phyloP scores from a whole-genome alignment of 2,113 vertebrate species.

The Psephotus haematonotus region DNA sequence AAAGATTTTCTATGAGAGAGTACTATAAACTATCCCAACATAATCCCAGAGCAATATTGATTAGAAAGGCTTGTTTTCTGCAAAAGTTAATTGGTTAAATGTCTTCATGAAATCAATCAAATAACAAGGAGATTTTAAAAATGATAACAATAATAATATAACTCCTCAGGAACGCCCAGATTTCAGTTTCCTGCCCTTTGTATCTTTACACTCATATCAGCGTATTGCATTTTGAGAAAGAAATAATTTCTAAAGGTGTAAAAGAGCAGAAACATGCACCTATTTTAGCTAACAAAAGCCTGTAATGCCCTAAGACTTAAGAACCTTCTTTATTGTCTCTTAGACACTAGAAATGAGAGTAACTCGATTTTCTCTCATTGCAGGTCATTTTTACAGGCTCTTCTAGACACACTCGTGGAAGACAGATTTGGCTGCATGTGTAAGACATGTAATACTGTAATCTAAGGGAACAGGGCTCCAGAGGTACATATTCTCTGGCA shows the following conservation, averaged over 20 bases:
- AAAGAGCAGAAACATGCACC: not conserved
- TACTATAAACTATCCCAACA: not conserved
- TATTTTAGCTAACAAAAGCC: not conserved
- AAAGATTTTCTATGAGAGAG: not conserved
- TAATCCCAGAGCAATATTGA: not conserved
- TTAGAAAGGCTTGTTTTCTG: not conserved
- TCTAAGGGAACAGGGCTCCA: not conserved
- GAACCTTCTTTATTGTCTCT: not conserved
- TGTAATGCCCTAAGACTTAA: not conserved
- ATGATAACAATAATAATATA: not conserved
- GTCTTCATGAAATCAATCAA: not conserved
- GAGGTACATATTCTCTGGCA: not conserved
- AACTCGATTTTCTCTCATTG: not conserved
- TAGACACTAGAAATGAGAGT: not conserved
- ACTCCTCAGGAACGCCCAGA: not conserved
- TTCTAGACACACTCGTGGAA: not conserved
- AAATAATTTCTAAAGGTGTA: not conserved
- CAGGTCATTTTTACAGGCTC: not conserved
- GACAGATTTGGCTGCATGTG: not conserved
- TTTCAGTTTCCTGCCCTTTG: not conserved
- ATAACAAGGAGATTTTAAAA: not conserved
- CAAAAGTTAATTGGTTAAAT: not conserved
- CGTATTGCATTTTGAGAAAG: not conserved
- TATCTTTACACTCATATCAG: not conserved
- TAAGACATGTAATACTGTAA: not conserved